Percentiles rank a stretch among this genome's conserved stretches.
Conservation (phyloP, 2,797 vertebrate genomes). For the Nasua narica region DNA sequence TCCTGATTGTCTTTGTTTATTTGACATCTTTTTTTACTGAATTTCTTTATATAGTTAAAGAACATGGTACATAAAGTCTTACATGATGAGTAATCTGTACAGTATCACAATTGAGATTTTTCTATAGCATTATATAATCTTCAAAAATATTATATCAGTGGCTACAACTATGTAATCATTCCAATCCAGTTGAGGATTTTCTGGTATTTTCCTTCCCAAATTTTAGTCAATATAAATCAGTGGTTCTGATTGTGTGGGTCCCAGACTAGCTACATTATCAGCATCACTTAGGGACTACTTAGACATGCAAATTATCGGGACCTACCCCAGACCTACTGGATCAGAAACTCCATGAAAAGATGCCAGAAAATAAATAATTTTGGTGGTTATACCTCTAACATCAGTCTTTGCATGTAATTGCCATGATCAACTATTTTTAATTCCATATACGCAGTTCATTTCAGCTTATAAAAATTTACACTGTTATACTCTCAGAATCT, state of each 20-base stretch:
- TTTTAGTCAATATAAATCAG: not conserved
- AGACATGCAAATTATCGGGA: not conserved
- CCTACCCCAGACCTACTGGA: not conserved
- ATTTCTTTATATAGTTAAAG: not conserved
- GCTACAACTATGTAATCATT: not conserved
- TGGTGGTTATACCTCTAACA: not conserved
- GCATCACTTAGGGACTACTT: not conserved
- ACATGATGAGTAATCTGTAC: not conserved
- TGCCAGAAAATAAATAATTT: not conserved
- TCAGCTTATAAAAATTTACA: not conserved
- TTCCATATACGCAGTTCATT: not conserved
- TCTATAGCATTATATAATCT: not conserved
- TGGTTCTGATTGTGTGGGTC: not conserved
- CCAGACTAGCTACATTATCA: not conserved
- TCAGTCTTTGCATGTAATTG: not conserved
- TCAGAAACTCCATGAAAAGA: not conserved
- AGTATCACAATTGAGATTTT: not conserved
- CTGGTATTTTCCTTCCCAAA: not conserved
- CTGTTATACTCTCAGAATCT: not conserved
- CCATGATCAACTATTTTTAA: not conserved
- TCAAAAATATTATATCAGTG: not conserved
- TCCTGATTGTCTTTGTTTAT: not conserved
- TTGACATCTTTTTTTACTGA: not conserved
- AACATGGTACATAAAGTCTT: not conserved
- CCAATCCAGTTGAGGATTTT: not conserved